Evolutionary conservation across 1,140 invertebrate genomes (phyloP).

Genomic region (Hesperophylax magnus): DNA sequence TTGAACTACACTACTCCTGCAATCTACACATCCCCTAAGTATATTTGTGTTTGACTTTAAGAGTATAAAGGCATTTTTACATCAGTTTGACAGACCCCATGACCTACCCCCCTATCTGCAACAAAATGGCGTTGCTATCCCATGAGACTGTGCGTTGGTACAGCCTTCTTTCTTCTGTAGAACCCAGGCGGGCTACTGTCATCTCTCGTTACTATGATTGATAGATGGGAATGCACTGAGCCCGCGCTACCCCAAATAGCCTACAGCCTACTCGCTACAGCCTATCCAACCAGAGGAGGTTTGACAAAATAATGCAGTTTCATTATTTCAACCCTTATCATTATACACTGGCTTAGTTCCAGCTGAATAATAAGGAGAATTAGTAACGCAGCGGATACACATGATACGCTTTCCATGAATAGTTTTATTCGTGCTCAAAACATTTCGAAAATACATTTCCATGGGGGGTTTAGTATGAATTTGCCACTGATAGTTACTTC

Average conservation of each 20-base stretch:
- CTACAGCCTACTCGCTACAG: background rate
- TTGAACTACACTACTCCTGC: too few species aligned
- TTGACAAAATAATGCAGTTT: conserved; percentile 40
- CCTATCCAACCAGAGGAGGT: background rate
- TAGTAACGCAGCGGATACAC: too few species aligned
- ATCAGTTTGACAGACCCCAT: background rate
- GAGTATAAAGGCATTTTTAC: too few species aligned
- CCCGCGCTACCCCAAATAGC: background rate
- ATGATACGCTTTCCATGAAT: too few species aligned
- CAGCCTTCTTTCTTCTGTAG: background rate
- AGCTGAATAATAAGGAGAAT: conserved; percentile 12
- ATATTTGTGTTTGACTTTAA: too few species aligned
- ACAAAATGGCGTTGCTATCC: conserved; percentile 24
- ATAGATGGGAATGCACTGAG: conserved; percentile 35
- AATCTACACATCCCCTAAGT: too few species aligned
- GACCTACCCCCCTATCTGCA: background rate
- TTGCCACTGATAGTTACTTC: too few species aligned
- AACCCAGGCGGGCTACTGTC: conserved; percentile 37
- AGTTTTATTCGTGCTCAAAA: too few species aligned
- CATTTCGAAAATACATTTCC: too few species aligned
- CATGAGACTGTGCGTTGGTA: background rate
- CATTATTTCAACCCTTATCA: background rate
- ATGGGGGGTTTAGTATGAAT: too few species aligned
- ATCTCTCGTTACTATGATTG: conserved; percentile 44
- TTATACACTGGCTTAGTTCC: conserved; percentile 2